Evolutionary conservation across 2,888 invertebrate species (phyloP), one percentile per base, ranked within the genome.

Genomic region (Pelosia muscerda): DNA sequence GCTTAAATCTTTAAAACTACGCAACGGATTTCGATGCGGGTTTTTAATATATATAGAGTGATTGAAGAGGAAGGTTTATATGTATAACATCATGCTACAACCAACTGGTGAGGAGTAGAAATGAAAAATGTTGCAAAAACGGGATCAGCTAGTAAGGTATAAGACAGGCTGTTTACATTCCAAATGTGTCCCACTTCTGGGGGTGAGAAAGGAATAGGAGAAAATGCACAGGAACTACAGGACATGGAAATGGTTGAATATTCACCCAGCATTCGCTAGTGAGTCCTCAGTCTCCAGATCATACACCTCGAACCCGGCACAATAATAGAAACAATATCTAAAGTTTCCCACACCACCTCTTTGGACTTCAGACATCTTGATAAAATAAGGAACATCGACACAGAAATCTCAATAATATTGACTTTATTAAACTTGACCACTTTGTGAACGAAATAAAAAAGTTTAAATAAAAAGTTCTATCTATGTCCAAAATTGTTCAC

Each of bases 221-320:
- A 38, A n/a, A n/a, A n/a, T n/a, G n/a, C n/a, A n/a, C n/a, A n/a
- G n/a, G 15, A 4, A 1, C 4, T 38, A 13, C 42, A 5, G 42
- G 1, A 5, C 23, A 60, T 1, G 19, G 9, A 38, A 11, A 38
- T 38, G n/a, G 22, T 13, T 19, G 0, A 31, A 58, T 70, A 76
- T 71, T 81, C 84, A 89, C 89, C 88, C 68, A 77, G 71, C 55
- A 58, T 75, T 81, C 70, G 80, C 75, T 74, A 82, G 70, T 79
- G 86, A 79, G 67, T 86, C 84, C 72, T 88, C 88, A 65, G 87
- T 81, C 79, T 93, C 93, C 88, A 94, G 54, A 81, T 95, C 94
- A 82, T 94, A 94, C 74, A 95, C 91, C 81, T 94, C 94, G 83
- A 94, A 94, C 72, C 92, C 94, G 66, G 88, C 75, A 81, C 93